These are phyloP conservation scores for Oligia strigilis DNA, from an alignment of 2,888 invertebrate species.

Conservation along the genomic window DNA sequence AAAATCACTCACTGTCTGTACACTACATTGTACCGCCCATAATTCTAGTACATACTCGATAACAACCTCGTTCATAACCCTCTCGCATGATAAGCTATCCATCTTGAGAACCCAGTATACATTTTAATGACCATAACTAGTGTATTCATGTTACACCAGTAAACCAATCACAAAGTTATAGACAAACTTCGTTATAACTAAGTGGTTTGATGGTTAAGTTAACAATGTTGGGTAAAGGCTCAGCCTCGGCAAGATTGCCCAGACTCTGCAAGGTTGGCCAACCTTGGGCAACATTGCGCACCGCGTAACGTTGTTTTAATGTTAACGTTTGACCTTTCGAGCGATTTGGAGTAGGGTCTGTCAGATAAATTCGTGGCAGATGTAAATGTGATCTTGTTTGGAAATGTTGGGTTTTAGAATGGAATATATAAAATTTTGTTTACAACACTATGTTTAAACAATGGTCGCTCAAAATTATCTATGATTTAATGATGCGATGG, in stretches of 20 bases:
- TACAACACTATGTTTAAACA: background rate
- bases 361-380: constrained; percentile 16
- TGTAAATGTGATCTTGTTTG: constrained; percentile 4
- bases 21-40: background rate
- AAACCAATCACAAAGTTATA: constrained; percentile 45
- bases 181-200: constrained; percentile 52
- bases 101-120: constrained; percentile 5
- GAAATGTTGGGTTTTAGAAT: background rate
- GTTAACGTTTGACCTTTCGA: constrained; percentile 33
- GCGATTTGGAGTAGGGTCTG: constrained; percentile 13
- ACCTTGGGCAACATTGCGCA: constrained; percentile 28
- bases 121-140: constrained; percentile 25
- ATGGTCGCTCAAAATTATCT: no score
- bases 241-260: background rate
- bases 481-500: no score
- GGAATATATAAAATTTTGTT: background rate
- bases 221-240: constrained; percentile 30
- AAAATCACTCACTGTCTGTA: background rate
- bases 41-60: background rate
- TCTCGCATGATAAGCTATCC: background rate
- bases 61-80: constrained; percentile 6
- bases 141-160: constrained; percentile 23
- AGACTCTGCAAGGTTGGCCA: constrained; percentile 4
- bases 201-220: constrained; percentile 49
- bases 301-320: constrained; percentile 29